Conservation (phyloP, 2,888 invertebrate genomes). For the Limenitis camilla region DNA sequence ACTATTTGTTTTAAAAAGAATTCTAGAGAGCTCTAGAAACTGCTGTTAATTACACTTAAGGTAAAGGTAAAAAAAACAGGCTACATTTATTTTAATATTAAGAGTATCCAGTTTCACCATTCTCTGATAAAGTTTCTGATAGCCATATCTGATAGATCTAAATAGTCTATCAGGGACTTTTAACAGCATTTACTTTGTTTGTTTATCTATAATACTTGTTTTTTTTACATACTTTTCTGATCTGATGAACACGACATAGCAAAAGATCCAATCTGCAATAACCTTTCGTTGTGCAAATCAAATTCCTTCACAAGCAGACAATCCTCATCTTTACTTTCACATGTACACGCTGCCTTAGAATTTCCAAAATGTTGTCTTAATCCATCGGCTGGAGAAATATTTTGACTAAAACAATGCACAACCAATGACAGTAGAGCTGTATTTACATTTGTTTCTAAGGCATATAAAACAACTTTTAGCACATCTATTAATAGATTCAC, state of each 20-base stretch:
- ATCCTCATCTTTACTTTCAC: conserved; percentile 53
- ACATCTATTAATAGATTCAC: conserved; percentile 75
- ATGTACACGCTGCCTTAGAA: conserved; percentile 34
- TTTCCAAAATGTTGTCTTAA: conserved; percentile 45
- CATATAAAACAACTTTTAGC: conserved; percentile 76
- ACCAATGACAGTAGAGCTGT: conserved; percentile 76
- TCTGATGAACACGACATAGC: conserved; percentile 76
- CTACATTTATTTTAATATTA: too few species aligned
- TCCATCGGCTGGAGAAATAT: conserved; percentile 42
- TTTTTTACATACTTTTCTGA: conserved; percentile 54
- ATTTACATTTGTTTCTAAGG: conserved; percentile 79
- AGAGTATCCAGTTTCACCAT: too few species aligned
- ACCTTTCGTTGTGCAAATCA: conserved; percentile 79
- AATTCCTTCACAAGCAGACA: conserved; percentile 74
- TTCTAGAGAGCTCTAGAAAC: neutral
- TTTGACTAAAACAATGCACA: conserved; percentile 52
- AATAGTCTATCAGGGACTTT: too few species aligned
- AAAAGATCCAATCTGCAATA: conserved; percentile 80
- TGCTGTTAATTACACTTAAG: too few species aligned
- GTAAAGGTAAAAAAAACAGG: too few species aligned
- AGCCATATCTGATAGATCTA: too few species aligned
- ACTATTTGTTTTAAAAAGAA: conserved; percentile 1
- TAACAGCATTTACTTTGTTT: too few species aligned
- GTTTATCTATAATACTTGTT: too few species aligned
- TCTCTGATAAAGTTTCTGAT: too few species aligned